Evolutionary conservation across 1,140 invertebrate species (phyloP), one percentile per base, ranked within the genome.

Genomic region (Papilio aristodemus): DNA sequence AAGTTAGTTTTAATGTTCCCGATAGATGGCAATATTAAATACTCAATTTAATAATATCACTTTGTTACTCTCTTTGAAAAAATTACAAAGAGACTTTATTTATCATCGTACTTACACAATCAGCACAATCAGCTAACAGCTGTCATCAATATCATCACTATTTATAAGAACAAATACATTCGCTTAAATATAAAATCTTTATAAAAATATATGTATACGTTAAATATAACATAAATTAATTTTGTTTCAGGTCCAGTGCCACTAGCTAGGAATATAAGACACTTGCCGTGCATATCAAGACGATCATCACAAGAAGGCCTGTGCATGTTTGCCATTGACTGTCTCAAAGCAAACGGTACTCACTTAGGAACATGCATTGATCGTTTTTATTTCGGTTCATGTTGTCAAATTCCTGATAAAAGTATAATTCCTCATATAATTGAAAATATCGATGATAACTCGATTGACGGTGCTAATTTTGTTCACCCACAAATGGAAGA

Each of bases 281-380:
- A 97, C 77, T 91, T 97, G 74, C 95, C 96, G 37, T 98, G 97
- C 89, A 94, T 97, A 80, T 96, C 95, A 59, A 94, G 95, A 80
- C 93, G 94, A 82, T 95, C 94, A 19, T 95, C 94, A 4, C 94
- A 96, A 73, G 95, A 94, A 64, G 97, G 97, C 8, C 93, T 97
- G 8, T 98, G 97, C 82, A 98, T 98, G 97, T 98, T 98, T 85
- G 97, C 97, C 66, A 97, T 97, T 87, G 96, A 97, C 71, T 98
- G 97, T 83, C 94, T 97, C 37, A 97, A 97, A 92, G 94, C 95
- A 27, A 97, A 98, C 85, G 97, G 97, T 32, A 96, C 96, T 1
- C 97, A 98, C 80, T 91, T 98, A 70, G 97, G 97, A 60, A 97
- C 96, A 4, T 98, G 97, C 84, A 96, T 97, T 82, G 97, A 98